These are phyloP conservation scores for Halictus rubicundus DNA, from an alignment of 1,140 invertebrate species.

Conservation along the genomic window DNA sequence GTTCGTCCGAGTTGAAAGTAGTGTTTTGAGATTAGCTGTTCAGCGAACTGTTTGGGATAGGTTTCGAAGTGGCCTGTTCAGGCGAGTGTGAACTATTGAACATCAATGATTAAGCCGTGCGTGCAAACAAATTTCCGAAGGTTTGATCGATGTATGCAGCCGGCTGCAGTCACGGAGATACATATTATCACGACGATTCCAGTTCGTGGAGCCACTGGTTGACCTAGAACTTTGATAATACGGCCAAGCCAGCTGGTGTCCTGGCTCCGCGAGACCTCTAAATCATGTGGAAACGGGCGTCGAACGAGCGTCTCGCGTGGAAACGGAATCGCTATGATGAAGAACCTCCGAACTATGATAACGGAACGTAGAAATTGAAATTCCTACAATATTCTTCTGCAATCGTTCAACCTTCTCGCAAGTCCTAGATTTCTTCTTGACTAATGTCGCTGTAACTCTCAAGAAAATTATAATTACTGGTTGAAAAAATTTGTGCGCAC, in stretches of 20 bases:
- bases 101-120: conserved; percentile 4
- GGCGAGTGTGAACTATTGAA: neutral
- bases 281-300: conserved; percentile 31
- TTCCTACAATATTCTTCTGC: too few species aligned
- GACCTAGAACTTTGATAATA: conserved; percentile 52
- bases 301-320: neutral
- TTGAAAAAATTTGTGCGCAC: neutral
- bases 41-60: neutral
- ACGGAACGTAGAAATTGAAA: neutral
- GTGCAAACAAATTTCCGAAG: conserved; percentile 7
- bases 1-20: neutral
- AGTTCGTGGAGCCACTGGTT: conserved; percentile 15
- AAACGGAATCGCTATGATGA: conserved; percentile 3
- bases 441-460: too few species aligned
- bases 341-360: neutral
- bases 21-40: neutral
- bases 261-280: conserved; percentile 44
- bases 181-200: conserved; percentile 32
- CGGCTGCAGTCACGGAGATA: conserved; percentile 27
- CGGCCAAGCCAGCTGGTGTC: conserved; percentile 40
- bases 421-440: too few species aligned
- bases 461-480: neutral
- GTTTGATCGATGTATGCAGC: conserved; percentile 19
- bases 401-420: too few species aligned
- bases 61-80: neutral